Evolutionary conservation across 2,888 invertebrate genomes (phyloP), one percentile per base, ranked within the genome.

Genomic region (Pyrrhosoma nymphula): DNA sequence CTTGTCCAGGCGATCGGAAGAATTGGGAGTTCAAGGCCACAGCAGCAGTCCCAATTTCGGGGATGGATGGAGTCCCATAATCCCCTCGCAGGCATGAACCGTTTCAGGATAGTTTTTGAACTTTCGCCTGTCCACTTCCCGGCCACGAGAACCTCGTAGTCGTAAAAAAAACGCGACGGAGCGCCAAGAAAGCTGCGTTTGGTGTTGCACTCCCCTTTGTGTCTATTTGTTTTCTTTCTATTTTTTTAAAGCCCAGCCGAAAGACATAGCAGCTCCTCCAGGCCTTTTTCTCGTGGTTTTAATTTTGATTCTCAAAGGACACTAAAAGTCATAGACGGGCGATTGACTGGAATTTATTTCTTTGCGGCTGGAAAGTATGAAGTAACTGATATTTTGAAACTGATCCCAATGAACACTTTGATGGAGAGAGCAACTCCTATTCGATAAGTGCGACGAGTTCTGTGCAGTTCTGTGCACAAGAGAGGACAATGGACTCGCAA

Each of bases 51-150:
- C 82, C 35, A 82, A 82, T 82, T 93, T 93, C 69, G 93, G 93
- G 0, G 93, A 93, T 16, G 93, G 93, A 14, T 93, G 93, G 93
- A 93, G 69, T 20, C 93, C 93, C 20, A 93, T 93, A 69, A 69
- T 93, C n/a, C 60, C 47, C 93, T 14, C 63, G 47, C 56, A 69
- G 69, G 12, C 23, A 55, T 55, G 55, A 56, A n/a, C 89, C 55
- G 89, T 23, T 47, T 12, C n/a, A 14, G n/a, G 56, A 26, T 23
- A 10, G 10, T 47, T 10, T 69, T 35, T 16, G n/a, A 55, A 91
- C 18, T 3, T 16, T 10, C 47, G 20, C 47, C 10, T n/a, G 39
- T 75, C 39, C 39, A n/a, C 39, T 91, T 55, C 3, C 69, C 26
- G 69, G 14, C 14, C 75, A 26, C 26, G 47, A 69, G 93, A 69